Conservation (phyloP, 1,140 invertebrate genomes). For the Glomeris maerens region DNA sequence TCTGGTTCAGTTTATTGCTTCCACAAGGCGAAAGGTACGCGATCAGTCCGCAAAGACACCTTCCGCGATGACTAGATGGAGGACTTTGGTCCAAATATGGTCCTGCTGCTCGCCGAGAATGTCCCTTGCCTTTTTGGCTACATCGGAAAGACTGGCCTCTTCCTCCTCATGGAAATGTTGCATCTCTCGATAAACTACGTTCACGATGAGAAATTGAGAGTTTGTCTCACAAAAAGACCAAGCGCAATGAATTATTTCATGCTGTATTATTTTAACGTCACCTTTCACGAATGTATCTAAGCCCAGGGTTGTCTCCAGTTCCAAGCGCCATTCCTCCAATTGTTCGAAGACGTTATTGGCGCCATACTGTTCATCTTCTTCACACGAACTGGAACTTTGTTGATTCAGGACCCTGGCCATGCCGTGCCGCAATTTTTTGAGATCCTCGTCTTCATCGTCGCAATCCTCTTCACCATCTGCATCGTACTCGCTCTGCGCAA, state of each 20-base stretch:
- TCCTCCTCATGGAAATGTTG: slow-evolving; percentile 8
- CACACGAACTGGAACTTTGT: neutral
- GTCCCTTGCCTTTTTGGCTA: neutral
- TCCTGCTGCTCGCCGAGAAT: slow-evolving; percentile 1
- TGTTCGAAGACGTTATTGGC: neutral
- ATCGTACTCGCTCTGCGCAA: neutral
- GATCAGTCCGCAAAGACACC: slow-evolving; percentile 7
- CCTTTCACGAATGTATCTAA: slow-evolving; percentile 8
- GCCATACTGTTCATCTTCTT: slow-evolving; percentile 2
- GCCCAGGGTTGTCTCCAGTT: slow-evolving; percentile 6
- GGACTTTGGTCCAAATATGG: slow-evolving; percentile 5
- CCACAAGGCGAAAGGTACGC: neutral
- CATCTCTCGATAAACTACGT: slow-evolving; percentile 7
- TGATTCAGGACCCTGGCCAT: neutral
- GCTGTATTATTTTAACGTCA: neutral
- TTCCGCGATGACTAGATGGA: slow-evolving; percentile 11
- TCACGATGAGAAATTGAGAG: neutral
- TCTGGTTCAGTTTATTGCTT: no score
- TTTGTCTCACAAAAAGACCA: neutral
- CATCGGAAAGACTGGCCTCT: slow-evolving; percentile 3
- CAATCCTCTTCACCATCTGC: neutral
- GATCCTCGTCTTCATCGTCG: slow-evolving; percentile 5
- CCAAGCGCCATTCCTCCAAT: slow-evolving; percentile 2
- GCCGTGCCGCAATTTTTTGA: neutral
- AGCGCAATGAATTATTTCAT: neutral